A percentile compares a stretch with the other conserved stretches of the same genome.
These are phyloP conservation scores for Drosophila serrata DNA, from an alignment of 1,140 invertebrate genomes.

Conservation along the genomic window DNA sequence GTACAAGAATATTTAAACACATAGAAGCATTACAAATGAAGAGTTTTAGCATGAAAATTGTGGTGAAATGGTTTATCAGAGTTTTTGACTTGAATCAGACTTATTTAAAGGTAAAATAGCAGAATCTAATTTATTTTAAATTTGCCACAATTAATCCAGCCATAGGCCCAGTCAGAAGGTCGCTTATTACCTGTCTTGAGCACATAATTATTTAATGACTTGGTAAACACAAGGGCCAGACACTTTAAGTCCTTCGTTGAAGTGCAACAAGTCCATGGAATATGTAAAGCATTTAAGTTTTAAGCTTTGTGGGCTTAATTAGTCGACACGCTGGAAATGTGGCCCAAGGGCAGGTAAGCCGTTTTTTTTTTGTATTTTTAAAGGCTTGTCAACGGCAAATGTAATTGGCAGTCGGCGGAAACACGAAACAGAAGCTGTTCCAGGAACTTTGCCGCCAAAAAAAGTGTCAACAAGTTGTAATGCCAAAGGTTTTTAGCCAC, in stretches of 20 bases:
- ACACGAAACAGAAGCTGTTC: constrained; percentile 24
- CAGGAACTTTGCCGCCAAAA: constrained; percentile 45
- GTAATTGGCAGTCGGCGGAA: constrained; percentile 48
- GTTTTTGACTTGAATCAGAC: background rate
- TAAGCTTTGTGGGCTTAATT: constrained; percentile 30
- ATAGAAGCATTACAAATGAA: background rate
- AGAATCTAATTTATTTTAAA: background rate
- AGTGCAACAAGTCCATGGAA: constrained; percentile 7
- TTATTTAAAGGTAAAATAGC: too few relatives aligned
- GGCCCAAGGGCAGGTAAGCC: constrained; percentile 32
- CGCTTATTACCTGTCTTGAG: constrained; percentile 20
- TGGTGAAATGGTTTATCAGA: background rate
- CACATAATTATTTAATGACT: constrained; percentile 35
- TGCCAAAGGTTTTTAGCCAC: constrained; percentile 39
- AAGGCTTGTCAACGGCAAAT: constrained; percentile 36
- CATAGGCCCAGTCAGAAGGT: background rate
- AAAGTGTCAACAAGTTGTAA: constrained; percentile 58
- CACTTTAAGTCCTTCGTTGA: constrained; percentile 17
- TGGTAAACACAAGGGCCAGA: constrained; percentile 19
- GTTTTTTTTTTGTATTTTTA: too few relatives aligned
- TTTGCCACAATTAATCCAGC: constrained; percentile 2
- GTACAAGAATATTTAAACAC: background rate
- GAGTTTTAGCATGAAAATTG: background rate
- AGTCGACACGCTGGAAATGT: constrained; percentile 17
- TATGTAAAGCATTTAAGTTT: constrained; percentile 28